Evolutionary conservation across 53 echinoderm and acorn worm species (phyloP), one percentile per base, ranked within the genome.

Genomic region (Pentamera pediparva): DNA sequence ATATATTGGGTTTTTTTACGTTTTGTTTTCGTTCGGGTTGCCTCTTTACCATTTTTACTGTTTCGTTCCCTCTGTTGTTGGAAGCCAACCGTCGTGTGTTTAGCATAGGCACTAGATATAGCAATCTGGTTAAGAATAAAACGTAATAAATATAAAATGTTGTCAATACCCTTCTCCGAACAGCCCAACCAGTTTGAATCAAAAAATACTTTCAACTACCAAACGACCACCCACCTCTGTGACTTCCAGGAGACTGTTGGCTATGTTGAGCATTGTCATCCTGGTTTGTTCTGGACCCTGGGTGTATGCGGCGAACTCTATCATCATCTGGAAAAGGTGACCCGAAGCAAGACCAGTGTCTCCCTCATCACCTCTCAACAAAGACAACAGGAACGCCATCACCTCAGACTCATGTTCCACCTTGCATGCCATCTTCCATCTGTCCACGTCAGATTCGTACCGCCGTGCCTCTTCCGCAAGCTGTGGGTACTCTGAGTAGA

Each of bases 221-320:
- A 0, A 25, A 9, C 25, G 9, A 55, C 18, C 17, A 79, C 98
- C 91, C 81, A 96, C 98, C 98, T 89, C 91, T 40, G 98, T 91
- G 28, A 88, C 71, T 22, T 74, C 78, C 70, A 91, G 84, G 31
- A 96, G 80, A 24, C 87, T 49, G 41, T 85, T 79, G n/a, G 91
- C 87, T 31, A 82, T 55, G 56, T 88, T 92, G 41, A 91, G 40
- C 43, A 96, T 63, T 40, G 89, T 76, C 34, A 45, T 39, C 59
- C 81, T 88, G 58, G 88, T 79, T 19, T 80, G 78, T 32, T 82
- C 81, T 27, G 85, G 83, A 37, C 78, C 71, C 34, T 80, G 84
- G 59, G 84, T 85, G 37, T 87, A 96, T 2, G 98, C 91, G 19
- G 96, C 75, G 62, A 85, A 83, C 50, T 96, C 98, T 54, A 96